Evolutionary conservation across 2,888 invertebrate genomes (phyloP).

Genomic region (Nomada flava): DNA sequence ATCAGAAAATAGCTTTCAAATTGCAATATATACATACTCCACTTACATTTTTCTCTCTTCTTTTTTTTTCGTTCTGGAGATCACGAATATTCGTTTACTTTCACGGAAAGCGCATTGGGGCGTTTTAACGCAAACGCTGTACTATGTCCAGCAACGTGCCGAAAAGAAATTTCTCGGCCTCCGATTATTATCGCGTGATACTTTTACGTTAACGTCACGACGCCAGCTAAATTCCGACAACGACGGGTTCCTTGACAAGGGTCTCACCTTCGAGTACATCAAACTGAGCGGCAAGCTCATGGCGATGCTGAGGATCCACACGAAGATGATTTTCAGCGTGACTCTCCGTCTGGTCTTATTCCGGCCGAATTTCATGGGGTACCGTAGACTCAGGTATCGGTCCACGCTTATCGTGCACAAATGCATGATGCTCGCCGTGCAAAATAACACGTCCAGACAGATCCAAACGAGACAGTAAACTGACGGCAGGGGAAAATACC

Average conservation of each 20-base stretch:
- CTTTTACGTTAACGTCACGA: background rate
- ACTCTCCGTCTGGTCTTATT: constrained; percentile 94
- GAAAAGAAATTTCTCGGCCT: background rate
- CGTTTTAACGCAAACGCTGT: background rate
- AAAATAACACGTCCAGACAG: constrained; percentile 97
- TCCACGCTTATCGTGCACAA: constrained; percentile 98
- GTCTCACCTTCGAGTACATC: constrained; percentile 93
- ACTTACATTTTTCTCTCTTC: background rate
- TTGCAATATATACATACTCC: background rate
- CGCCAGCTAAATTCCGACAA: background rate
- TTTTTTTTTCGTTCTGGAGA: background rate
- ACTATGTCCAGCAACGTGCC: background rate
- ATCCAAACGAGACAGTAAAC: constrained; percentile 97
- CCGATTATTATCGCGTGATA: background rate
- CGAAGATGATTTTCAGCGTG: constrained; percentile 95
- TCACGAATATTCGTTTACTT: background rate
- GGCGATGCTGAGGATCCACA: constrained; percentile 96
- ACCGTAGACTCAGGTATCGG: constrained; percentile 95
- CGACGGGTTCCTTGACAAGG: background rate
- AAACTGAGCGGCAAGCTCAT: constrained; percentile 96
- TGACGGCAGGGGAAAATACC: constrained; percentile 92
- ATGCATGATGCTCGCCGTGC: constrained; percentile 98
- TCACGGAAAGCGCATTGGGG: background rate
- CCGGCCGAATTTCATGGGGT: constrained; percentile 96
- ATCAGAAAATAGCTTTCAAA: constrained; percentile 17